These are phyloP conservation scores for Pocillopora grandis DNA, from an alignment of 92 coral and sea anemone species.

Conservation along the genomic window DNA sequence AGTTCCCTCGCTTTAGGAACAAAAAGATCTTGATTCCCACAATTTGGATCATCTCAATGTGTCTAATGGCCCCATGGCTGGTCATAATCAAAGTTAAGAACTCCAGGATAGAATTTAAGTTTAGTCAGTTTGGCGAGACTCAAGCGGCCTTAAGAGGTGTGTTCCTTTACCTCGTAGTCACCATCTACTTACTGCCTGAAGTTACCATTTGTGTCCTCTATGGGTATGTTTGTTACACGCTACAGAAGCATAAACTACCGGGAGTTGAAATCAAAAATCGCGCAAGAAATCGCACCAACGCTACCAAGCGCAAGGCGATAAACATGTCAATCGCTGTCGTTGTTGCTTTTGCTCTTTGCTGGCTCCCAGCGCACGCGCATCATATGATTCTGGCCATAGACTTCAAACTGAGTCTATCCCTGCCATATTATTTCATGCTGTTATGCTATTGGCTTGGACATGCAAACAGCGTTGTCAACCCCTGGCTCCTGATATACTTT, in stretches of 20 bases:
- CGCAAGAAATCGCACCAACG: not conserved
- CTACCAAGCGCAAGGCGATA: conserved; percentile 16
- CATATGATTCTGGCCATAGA: conserved; percentile 23
- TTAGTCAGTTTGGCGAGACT: conserved; percentile 14
- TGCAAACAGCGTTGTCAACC: conserved; percentile 40
- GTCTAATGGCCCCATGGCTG: conserved; percentile 24
- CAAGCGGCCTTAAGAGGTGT: not conserved
- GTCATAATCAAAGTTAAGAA: not conserved
- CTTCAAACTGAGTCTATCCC: accelerated
- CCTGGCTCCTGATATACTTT: conserved; percentile 41
- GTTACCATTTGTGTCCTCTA: conserved; percentile 12
- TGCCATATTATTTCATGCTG: conserved; percentile 13
- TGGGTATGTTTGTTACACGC: conserved; percentile 15
- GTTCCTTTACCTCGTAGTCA: conserved; percentile 5
- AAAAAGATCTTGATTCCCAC: not conserved
- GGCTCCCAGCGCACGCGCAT: conserved; percentile 36
- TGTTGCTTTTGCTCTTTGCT: conserved; percentile 23
- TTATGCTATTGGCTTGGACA: conserved; percentile 9
- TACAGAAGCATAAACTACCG: conserved; percentile 4
- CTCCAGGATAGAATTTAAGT: not conserved
- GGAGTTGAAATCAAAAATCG: not conserved
- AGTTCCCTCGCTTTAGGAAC: conserved; percentile 21
- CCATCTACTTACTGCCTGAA: conserved; percentile 9
- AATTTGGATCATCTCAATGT: conserved; percentile 26
- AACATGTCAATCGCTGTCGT: conserved; percentile 15